Evolutionary conservation across 2,888 invertebrate species (phyloP).

Genomic region (Slavum lentiscoides): DNA sequence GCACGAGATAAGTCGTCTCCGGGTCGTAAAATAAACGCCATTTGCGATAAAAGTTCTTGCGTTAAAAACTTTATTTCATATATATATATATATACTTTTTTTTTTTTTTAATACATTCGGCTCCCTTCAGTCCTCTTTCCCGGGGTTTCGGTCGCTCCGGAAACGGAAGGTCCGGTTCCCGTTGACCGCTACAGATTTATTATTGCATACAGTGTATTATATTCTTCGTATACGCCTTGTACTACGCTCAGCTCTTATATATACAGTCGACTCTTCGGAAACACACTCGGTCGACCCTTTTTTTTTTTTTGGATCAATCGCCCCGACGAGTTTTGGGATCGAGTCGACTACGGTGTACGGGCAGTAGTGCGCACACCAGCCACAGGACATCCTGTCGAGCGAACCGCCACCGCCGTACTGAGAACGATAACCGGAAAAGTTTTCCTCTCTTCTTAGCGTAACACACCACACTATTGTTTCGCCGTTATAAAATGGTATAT

Average conservation of each 20-base stretch:
- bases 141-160: constrained; percentile 38
- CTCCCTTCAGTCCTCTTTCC: constrained; percentile 10
- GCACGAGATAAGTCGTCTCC: constrained; percentile 42
- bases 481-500: constrained; percentile 40
- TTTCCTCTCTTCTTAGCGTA: constrained; percentile 19
- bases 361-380: neutral
- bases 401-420: neutral
- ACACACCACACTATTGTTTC: constrained; percentile 35
- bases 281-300: constrained; percentile 38
- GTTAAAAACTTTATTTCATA: constrained; percentile 51
- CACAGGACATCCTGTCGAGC: constrained; percentile 5
- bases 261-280: constrained; percentile 39
- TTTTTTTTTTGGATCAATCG: constrained; percentile 19
- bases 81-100: constrained; percentile 2
- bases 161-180: constrained; percentile 53
- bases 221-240: constrained; percentile 5
- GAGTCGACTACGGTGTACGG: neutral
- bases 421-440: constrained; percentile 46
- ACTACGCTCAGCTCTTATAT: constrained; percentile 12
- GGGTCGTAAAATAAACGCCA: constrained; percentile 50
- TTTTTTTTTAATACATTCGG: constrained; percentile 39
- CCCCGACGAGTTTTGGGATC: neutral
- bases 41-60: constrained; percentile 51
- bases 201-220: constrained; percentile 13
- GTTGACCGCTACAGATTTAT: constrained; percentile 51